Base-by-base conservation (phyloP, 1,140 invertebrate species). In the Diploscapter pachys region DNA sequence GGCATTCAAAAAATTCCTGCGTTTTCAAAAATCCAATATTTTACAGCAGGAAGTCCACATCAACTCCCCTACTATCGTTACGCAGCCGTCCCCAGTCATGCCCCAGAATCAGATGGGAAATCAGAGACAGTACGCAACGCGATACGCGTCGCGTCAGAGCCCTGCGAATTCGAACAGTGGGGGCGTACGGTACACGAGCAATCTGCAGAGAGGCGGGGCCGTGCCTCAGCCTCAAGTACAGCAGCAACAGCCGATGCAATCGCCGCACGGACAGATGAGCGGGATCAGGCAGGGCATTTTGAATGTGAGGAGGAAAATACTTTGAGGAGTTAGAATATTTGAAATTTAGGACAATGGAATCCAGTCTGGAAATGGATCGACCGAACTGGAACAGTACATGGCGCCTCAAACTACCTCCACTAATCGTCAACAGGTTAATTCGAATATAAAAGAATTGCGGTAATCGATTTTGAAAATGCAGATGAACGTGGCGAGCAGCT, bases 1-100 rank as follows among this genome's bases (percentile, higher is more conserved):
- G 68, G 9, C 63, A 70, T 70, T 70, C 68, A 5, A 59, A 70
- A 52, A 51, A 56, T 2, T 5, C 68, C 3, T 13, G 11, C 13
- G 59, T 59, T 8, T 51, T 56, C 4, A 59, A 70, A 13, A 9
- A 55, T 52, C 63, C 68, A 3, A 56, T 59, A 3, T 51, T 61
- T 70, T 59, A 56, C 5, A 59, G 51, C 9, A 49, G 59, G 4
- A 52, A 48, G 4, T 59, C 50, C n/a, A 56, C 68, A 50, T 50
- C 31, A 3, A 70, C 49, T n/a, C 49, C 31, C 51, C 3, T 13
- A 63, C 13, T 4, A 4, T 49, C 8, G 55, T 5, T 13, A 13
- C 5, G 31, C 3, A 61, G 57, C 57, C 57, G 57, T 11, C 57
- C 57, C 57, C 9, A 11, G 57, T 59, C 57, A 11, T 59, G 9